Evolutionary conservation across 2,888 invertebrate species (phyloP), one percentile per base, ranked within the genome.

Genomic region (Neocrepidodera transversa): DNA sequence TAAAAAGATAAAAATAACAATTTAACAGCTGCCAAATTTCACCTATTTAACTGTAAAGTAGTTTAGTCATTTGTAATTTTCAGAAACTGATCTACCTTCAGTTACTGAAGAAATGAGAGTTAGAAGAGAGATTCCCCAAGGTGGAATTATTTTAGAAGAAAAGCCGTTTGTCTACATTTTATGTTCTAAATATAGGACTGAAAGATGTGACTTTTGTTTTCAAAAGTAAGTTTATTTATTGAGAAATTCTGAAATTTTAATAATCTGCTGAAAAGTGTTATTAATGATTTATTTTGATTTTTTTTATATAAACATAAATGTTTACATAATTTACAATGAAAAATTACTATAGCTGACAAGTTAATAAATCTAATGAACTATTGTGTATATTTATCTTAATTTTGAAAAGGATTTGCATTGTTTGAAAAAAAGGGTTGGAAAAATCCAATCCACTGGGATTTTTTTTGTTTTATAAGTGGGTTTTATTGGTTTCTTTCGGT

Each of bases 141-240:
- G 92, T 17, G 86, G 87, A 70, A 79, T 88, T 20, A 84, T 92
- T 58, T 79, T 90, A 42, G 84, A 84, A 32, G 90, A 90, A 71
- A 85, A 89, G 70, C 92, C 93, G 0, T 93, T 92, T 78, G 88
- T 85, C 1, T 91, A 85, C 77, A 85, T 87, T 35, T 79, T 93
- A 2, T 88, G 86, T 64, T 87, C 88, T 0, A 88, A 88, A 69
- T 86, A 87, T 71, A 85, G 87, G 65, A 85, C 86, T 32, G 83
- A 83, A 71, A 81, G 87, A 64, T 93, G 93, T 80, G 93, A 93
- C 77, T 84, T 85, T 77, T 93, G 93, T 75, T 85, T 91, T 62
- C 82, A 83, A 72, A 85, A 84, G 92, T 92, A 82, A 84, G 82
- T 79, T 50, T 43, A n/a, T n/a, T n/a, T n/a, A n/a, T n/a, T 28